These are phyloP conservation scores for Euproctis similis DNA, from an alignment of 2,888 invertebrate species.

Conservation along the genomic window DNA sequence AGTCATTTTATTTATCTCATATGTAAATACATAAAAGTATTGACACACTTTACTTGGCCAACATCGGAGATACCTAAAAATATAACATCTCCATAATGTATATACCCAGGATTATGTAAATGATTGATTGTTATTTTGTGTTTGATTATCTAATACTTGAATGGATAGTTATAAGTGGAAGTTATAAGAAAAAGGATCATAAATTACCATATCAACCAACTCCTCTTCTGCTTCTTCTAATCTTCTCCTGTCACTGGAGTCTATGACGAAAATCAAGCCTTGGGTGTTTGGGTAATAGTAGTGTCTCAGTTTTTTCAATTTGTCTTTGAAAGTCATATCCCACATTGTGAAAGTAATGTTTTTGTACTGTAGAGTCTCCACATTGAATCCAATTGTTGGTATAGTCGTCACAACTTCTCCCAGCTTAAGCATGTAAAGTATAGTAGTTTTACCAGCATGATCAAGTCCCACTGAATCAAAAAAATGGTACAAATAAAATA, in stretches of 20 bases:
- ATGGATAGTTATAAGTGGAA: too few relatives aligned
- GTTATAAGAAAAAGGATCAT: too few relatives aligned
- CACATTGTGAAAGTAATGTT: conserved; percentile 99
- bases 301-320: conserved; percentile 98
- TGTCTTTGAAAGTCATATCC: conserved; percentile 99
- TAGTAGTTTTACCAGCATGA: conserved; percentile 98
- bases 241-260: conserved; percentile 97
- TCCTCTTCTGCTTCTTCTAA: conserved; percentile 95
- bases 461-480: conserved; percentile 89
- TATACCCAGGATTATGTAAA: too few relatives aligned
- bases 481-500: conserved; percentile 8
- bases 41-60: too few relatives aligned
- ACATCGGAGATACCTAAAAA: too few relatives aligned
- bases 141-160: too few relatives aligned
- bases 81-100: too few relatives aligned
- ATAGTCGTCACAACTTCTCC: conserved; percentile 99
- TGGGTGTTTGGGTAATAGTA: conserved; percentile 99
- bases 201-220: conserved; percentile 88
- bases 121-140: too few relatives aligned
- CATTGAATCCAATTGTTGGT: conserved; percentile 99
- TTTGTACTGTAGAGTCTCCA: conserved; percentile 99
- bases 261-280: conserved; percentile 97
- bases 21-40: too few relatives aligned
- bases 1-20: too few relatives aligned
- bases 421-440: conserved; percentile 96